Evolutionary conservation across 1,140 invertebrate species (phyloP), one percentile per base, ranked within the genome.

Genomic region (Penaeus indicus): DNA sequence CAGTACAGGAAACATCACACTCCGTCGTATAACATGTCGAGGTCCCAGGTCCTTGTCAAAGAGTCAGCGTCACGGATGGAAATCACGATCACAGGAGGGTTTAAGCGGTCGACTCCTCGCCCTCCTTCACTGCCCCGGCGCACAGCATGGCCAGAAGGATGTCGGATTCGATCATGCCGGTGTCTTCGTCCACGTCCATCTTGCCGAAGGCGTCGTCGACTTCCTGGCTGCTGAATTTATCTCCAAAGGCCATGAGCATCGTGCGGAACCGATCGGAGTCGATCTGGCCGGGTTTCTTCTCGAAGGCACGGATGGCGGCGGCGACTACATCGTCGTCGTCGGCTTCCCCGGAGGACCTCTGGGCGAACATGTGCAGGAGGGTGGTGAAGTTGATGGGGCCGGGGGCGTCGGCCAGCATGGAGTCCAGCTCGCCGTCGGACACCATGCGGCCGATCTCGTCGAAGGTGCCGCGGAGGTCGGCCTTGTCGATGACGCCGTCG

Each of bases 271-370:
- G 97, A 91, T 91, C 90, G 83, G 85, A 54, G 75, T 90, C 86
- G 90, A 90, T 97, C 94, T 96, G 96, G 93, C 97, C 97, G 90
- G 96, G 60, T 38, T 90, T 95, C 93, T 99, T 98, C 93, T 99
- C 98, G 94, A 99, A 99, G 94, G 97, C 96, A 93, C 96, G 96
- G 95, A 99, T 99, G 92, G 98, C 98, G 92, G 96, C 96, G 93
- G 97, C 96, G 92, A 99, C 96, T 91, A 97, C 96, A 84, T 98
- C 97, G 92, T 99, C 98, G 88, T 98, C 97, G 93, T 99, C 90
- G 63, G 84, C 77, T 69, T 91, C 91, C 18, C 91, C 91, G 63
- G 91, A 90, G 89, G 91, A 90, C 83, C 91, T 92, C 89, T 95
- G 95, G 92, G 97, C 97, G 94, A 98, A 99, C 90, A 99, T 95